A percentile compares a stretch with the other conserved stretches of the same genome.
Evolutionary conservation across 2,888 invertebrate genomes (phyloP).

Genomic region (Helicoverpa assulta): DNA sequence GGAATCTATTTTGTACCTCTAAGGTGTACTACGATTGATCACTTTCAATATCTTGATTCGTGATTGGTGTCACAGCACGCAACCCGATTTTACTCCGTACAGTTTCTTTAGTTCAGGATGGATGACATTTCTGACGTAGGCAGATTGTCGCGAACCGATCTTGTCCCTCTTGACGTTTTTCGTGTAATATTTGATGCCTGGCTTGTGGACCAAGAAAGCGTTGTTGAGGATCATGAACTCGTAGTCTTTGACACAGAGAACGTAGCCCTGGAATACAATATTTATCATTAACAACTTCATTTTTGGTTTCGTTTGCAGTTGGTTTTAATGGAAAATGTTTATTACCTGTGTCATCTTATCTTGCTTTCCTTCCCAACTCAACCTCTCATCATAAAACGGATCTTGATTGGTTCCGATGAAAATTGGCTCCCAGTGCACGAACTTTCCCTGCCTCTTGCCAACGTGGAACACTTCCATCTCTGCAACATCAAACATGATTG

Average conservation of each 20-base stretch:
- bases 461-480: constrained; percentile 95
- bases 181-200: constrained; percentile 96
- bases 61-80: constrained; percentile 91
- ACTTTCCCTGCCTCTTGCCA: constrained; percentile 94
- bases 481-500: constrained; percentile 64
- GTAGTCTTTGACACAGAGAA: constrained; percentile 96
- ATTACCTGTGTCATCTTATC: constrained; percentile 98
- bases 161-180: constrained; percentile 94
- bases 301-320: background rate
- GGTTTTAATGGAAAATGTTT: background rate
- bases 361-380: constrained; percentile 98
- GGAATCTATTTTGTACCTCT: constrained; percentile 50
- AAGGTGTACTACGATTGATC: constrained; percentile 46
- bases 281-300: background rate
- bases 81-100: constrained; percentile 94
- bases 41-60: constrained; percentile 46
- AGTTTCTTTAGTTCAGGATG: constrained; percentile 96
- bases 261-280: constrained; percentile 93
- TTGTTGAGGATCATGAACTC: constrained; percentile 98
- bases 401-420: constrained; percentile 97
- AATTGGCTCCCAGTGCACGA: constrained; percentile 97
- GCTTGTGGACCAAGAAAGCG: constrained; percentile 97
- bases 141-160: constrained; percentile 94
- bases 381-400: constrained; percentile 96
- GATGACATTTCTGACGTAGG: constrained; percentile 94